Evolutionary conservation across 2,888 invertebrate genomes (phyloP).

Genomic region (Copidosoma aretas): DNA sequence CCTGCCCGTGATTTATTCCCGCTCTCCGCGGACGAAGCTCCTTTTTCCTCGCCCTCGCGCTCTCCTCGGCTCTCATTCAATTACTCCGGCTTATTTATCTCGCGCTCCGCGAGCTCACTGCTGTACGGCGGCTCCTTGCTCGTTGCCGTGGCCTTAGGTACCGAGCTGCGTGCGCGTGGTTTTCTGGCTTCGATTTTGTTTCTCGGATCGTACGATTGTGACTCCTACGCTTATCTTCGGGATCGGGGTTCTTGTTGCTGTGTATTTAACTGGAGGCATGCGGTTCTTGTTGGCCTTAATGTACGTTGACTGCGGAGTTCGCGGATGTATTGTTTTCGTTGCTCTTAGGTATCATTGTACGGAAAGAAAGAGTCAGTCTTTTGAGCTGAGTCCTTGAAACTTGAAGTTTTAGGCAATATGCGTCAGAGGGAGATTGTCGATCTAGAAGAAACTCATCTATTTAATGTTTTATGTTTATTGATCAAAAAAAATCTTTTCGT

Average conservation of each 20-base stretch:
- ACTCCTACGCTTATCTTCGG: background rate
- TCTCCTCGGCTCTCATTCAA: conserved; percentile 33
- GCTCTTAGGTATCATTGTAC: no score
- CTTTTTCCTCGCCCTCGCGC: conserved; percentile 42
- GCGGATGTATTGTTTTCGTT: no score
- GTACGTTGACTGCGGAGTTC: no score
- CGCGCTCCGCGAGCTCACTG: conserved; percentile 9
- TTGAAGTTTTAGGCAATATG: no score
- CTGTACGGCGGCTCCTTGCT: no score
- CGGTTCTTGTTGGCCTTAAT: no score
- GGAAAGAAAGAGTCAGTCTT: no score
- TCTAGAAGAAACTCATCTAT: no score
- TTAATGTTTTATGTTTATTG: no score
- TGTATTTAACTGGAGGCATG: background rate
- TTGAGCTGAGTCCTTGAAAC: no score
- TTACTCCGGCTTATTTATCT: conserved; percentile 38
- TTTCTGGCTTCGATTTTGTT: background rate
- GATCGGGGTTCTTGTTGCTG: background rate
- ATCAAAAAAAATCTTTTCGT: no score
- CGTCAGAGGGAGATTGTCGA: no score
- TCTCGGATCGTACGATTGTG: background rate
- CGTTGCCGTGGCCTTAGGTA: conserved; percentile 23
- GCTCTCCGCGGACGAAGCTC: conserved; percentile 19
- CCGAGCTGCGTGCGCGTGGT: background rate
- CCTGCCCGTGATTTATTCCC: conserved; percentile 39